Evolutionary conservation across 1,140 invertebrate species (phyloP), one percentile per base, ranked within the genome.

Genomic region (Dendrolimus kikuchii): DNA sequence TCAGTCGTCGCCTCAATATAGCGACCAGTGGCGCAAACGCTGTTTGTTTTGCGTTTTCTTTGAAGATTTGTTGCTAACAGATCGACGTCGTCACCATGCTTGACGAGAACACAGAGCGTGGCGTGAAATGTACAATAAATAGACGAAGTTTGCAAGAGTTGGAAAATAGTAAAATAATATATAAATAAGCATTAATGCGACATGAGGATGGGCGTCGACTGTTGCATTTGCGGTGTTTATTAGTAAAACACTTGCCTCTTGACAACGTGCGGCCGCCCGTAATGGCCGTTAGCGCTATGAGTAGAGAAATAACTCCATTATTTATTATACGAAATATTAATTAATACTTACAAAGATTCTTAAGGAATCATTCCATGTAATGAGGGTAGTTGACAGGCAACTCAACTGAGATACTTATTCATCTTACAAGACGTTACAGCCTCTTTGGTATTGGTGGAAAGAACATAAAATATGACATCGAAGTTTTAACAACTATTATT

Each of bases 241-340:
- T 88, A 88, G 79, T 86, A 87, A 85, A 87, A 88, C 68, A 88
- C 87, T 88, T 88, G 87, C 87, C 87, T 88, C 87, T 87, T 88
- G 76, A 87, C 77, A 75, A 86, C 80, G 78, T 86, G 70, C 67
- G 85, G 76, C 76, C 86, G 86, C 76, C 83, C 87, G 76, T 88
- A 87, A 88, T 86, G 77, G 78, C 87, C 87, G 81, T 88, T 88
- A 81, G 77, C 75, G 81, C 86, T 88, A 78, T 53, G 64, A 76
- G 63, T 80, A 71, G 76, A 85, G 62, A 85, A 88, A 87, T 82
- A 68, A 72, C 55, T 62, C 64, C 64, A 64, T 71, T 72, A 79
- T 80, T 80, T 74, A 67, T 68, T 55, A 71, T 61, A 62, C 37
- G 49, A 49, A 50, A 39, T 38, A 37, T 40, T 36, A 36, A 51